These are phyloP conservation scores for Archips xylosteana DNA, from an alignment of 2,888 invertebrate genomes.

Conservation along the genomic window DNA sequence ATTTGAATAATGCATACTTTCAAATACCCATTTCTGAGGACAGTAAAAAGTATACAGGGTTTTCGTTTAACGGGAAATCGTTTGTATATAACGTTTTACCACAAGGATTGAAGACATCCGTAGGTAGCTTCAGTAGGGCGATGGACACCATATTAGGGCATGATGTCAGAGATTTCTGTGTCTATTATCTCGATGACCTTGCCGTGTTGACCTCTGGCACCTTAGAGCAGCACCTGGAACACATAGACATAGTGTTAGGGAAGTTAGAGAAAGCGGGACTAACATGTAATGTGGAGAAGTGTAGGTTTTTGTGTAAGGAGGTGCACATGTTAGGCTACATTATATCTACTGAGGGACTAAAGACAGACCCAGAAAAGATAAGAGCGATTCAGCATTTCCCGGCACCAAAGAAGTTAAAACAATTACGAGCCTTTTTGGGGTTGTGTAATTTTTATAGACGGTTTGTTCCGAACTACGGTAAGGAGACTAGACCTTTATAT, in stretches of 20 bases:
- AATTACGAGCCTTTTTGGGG: slow-evolving; percentile 48
- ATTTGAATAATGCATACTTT: slow-evolving; percentile 45
- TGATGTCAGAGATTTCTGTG: slow-evolving; percentile 47
- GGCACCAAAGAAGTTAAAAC: slow-evolving; percentile 45
- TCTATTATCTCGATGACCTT: slow-evolving; percentile 49
- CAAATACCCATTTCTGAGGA: slow-evolving; percentile 1
- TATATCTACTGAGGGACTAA: slow-evolving; percentile 42
- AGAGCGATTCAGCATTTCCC: slow-evolving; percentile 46
- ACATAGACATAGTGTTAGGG: slow-evolving; percentile 45
- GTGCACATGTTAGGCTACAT: slow-evolving; percentile 47
- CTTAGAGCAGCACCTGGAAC: slow-evolving; percentile 44
- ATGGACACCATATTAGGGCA: slow-evolving; percentile 45
- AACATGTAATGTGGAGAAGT: slow-evolving; percentile 41
- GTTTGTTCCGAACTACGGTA: slow-evolving; percentile 46
- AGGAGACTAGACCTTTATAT: slow-evolving; percentile 41
- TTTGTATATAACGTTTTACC: slow-evolving; percentile 45
- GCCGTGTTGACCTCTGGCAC: slow-evolving; percentile 44
- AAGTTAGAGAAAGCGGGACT: background rate
- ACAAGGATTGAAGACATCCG: slow-evolving; percentile 47
- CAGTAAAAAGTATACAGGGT: slow-evolving; percentile 42
- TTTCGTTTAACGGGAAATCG: slow-evolving; percentile 40
- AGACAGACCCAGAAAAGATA: slow-evolving; percentile 42
- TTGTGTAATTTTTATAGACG: slow-evolving; percentile 48
- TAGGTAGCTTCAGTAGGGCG: slow-evolving; percentile 36
- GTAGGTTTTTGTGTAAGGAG: slow-evolving; percentile 40